A percentile compares a stretch with the other conserved stretches of the same genome.
These are phyloP conservation scores for Netelia fuscicornis DNA, from an alignment of 2,888 invertebrate species.

Conservation along the genomic window DNA sequence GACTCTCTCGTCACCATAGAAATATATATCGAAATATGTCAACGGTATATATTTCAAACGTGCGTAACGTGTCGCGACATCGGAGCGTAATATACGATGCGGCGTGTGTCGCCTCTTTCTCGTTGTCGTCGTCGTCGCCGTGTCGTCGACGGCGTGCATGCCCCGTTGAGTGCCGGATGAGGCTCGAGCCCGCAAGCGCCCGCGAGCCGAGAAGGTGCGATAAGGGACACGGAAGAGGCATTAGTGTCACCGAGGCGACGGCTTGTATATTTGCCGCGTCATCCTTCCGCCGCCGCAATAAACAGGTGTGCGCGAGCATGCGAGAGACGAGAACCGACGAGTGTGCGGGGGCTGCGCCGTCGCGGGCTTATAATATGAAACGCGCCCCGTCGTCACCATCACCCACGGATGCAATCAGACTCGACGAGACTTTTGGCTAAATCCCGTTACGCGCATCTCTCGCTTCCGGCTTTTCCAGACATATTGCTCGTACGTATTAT, in stretches of 20 bases:
- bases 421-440: constrained; percentile 57
- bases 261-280: constrained; percentile 74
- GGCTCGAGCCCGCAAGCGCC: constrained; percentile 45
- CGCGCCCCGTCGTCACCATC: constrained; percentile 54
- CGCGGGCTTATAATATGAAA: constrained; percentile 50
- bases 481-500: constrained; percentile 29
- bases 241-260: constrained; percentile 72
- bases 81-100: constrained; percentile 49
- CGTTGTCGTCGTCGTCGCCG: constrained; percentile 53
- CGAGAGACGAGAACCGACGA: not conserved
- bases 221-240: constrained; percentile 72
- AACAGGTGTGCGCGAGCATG: constrained; percentile 68
- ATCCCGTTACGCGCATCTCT: constrained; percentile 44
- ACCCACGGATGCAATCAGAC: constrained; percentile 56
- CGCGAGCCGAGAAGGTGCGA: constrained; percentile 66
- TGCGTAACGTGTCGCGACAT: constrained; percentile 45
- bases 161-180: constrained; percentile 69
- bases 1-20: constrained; percentile 41
- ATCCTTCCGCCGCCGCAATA: constrained; percentile 70
- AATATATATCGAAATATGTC: constrained; percentile 58
- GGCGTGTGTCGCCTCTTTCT: constrained; percentile 42
- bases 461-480: constrained; percentile 51
- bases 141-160: constrained; percentile 60
- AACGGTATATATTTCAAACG: constrained; percentile 46
- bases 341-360: constrained; percentile 31